phyloP scores from a whole-genome alignment of 2,113 vertebrate genomes.

The Cebidichthys violaceus region DNA sequence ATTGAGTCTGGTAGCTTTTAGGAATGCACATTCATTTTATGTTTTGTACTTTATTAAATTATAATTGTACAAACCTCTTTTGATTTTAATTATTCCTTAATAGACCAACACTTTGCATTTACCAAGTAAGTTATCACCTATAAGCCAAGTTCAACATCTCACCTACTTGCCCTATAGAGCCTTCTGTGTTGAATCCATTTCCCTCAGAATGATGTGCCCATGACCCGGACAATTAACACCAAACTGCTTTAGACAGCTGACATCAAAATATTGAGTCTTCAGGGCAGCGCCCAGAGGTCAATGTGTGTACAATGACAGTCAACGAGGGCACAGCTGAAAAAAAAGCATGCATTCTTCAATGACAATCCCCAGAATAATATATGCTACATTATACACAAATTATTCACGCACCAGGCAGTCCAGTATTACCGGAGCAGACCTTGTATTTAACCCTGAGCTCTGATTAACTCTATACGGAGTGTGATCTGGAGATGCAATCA shows the following conservation, averaged over 20 bases:
- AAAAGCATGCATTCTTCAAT: slow-evolving; percentile 15
- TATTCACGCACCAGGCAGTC: not conserved
- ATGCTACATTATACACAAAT: slow-evolving; percentile 12
- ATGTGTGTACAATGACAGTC: slow-evolving; percentile 12
- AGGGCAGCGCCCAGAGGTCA: slow-evolving; percentile 14
- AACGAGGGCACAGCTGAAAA: not conserved
- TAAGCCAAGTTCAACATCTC: not conserved
- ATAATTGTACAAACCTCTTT: too few species aligned
- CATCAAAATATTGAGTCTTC: slow-evolving; percentile 29
- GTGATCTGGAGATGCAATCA: slow-evolving; percentile 22
- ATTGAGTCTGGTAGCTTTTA: too few species aligned
- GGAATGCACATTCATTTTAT: too few species aligned
- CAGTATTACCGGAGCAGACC: slow-evolving; percentile 21
- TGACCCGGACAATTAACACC: slow-evolving; percentile 40
- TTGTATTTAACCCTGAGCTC: slow-evolving; percentile 35
- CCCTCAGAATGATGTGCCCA: slow-evolving; percentile 2
- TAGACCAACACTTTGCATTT: too few species aligned
- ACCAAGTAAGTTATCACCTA: not conserved
- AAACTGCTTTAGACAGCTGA: slow-evolving; percentile 8
- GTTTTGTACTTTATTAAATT: too few species aligned
- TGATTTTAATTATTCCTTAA: too few species aligned
- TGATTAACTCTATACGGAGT: slow-evolving; percentile 39
- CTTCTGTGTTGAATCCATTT: not conserved
- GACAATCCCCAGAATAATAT: slow-evolving; percentile 28
- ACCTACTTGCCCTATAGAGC: not conserved